These are phyloP conservation scores for Pseudomugil gertrudae DNA, from an alignment of 2,797 vertebrate species.

Conservation along the genomic window DNA sequence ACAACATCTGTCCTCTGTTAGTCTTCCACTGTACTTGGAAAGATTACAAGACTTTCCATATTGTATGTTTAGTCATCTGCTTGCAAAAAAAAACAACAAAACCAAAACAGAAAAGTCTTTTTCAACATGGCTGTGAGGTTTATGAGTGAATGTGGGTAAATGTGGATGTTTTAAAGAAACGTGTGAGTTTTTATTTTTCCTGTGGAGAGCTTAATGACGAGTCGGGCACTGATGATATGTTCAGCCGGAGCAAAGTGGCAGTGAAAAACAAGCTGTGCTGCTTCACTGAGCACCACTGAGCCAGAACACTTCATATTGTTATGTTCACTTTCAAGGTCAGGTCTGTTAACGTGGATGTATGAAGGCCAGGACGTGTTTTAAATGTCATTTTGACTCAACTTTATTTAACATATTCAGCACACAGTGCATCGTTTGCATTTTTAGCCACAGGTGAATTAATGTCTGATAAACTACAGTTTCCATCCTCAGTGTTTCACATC, in stretches of 20 bases:
- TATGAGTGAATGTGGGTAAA: too few relatives aligned
- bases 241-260: background rate
- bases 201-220: too few relatives aligned
- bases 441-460: too few relatives aligned
- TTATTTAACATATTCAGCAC: too few relatives aligned
- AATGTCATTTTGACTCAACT: too few relatives aligned
- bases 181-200: too few relatives aligned
- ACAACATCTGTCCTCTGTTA: constrained; percentile 75
- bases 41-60: constrained; percentile 37
- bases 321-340: background rate
- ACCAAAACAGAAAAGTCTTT: background rate
- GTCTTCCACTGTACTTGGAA: constrained; percentile 35
- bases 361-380: background rate
- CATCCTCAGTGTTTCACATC: too few relatives aligned
- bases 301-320: background rate
- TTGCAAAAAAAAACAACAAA: background rate
- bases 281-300: background rate
- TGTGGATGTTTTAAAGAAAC: too few relatives aligned
- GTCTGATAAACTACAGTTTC: too few relatives aligned
- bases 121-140: background rate
- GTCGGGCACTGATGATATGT: background rate
- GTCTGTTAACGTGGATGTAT: background rate
- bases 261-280: background rate
- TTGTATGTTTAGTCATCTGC: constrained; percentile 15
- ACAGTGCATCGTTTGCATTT: too few relatives aligned